Evolutionary conservation across 2,113 vertebrate genomes (phyloP).

Genomic region (Trogon surrucura): DNA sequence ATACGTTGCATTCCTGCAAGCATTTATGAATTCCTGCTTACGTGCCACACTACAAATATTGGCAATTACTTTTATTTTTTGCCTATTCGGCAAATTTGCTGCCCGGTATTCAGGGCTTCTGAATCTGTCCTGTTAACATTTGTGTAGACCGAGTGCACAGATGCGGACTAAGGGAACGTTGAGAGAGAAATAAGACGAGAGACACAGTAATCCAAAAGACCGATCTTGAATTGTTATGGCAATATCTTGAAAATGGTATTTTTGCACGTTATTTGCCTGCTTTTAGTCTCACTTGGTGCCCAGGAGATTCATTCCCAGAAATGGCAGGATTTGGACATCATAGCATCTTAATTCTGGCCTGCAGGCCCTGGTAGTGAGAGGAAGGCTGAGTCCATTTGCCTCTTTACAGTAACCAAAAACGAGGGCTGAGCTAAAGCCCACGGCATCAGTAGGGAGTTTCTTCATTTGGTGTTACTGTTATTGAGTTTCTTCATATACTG

Average conservation of each 20-base stretch:
- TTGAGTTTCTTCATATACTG: not conserved
- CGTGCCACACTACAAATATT: not conserved
- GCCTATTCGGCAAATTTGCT: not conserved
- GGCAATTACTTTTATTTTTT: not conserved
- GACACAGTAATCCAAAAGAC: not conserved
- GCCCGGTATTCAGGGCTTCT: not conserved
- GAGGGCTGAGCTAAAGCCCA: not conserved
- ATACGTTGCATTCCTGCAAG: conserved; percentile 10
- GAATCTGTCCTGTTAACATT: not conserved
- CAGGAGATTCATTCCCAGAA: not conserved
- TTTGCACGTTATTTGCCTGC: not conserved
- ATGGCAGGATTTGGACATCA: not conserved
- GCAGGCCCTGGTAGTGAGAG: not conserved
- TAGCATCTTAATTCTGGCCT: not conserved
- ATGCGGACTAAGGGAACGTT: not conserved
- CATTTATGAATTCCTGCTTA: conserved; percentile 9
- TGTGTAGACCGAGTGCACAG: not conserved
- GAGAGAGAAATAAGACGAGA: not conserved
- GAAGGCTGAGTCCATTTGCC: not conserved
- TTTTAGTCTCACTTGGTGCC: not conserved
- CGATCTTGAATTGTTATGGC: not conserved
- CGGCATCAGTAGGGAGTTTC: not conserved
- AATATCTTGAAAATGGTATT: not conserved
- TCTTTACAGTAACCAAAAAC: not conserved
- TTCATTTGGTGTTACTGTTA: not conserved